Conservation (phyloP, 2,888 invertebrate species). For the Chalcis sispes region DNA sequence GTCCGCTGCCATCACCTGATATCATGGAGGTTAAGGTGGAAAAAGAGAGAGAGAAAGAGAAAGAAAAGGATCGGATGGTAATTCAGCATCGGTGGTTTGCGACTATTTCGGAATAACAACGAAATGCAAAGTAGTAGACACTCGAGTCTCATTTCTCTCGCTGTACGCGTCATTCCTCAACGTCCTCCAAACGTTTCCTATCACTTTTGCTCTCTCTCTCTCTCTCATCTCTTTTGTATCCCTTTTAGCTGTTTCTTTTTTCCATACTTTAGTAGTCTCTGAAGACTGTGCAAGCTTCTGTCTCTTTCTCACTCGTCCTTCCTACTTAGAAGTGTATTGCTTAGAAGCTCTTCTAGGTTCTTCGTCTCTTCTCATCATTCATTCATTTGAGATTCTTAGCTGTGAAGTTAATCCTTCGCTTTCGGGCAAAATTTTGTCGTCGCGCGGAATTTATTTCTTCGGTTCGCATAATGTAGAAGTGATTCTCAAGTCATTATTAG, state of each 20-base stretch:
- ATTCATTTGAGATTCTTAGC: slow-evolving; percentile 15
- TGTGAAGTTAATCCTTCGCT: slow-evolving; percentile 61
- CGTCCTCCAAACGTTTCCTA: slow-evolving; percentile 16
- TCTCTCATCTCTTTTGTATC: no score
- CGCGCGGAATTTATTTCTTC: slow-evolving; percentile 56
- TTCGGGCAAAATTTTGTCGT: slow-evolving; percentile 60
- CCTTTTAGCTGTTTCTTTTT: background rate
- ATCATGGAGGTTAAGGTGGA: slow-evolving; percentile 24
- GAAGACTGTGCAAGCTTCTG: slow-evolving; percentile 6
- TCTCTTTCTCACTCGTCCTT: no score
- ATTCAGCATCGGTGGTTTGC: slow-evolving; percentile 60
- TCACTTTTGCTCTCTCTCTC: background rate
- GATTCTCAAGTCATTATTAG: no score
- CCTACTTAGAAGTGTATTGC: slow-evolving; percentile 8
- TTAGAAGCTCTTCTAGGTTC: slow-evolving; percentile 16
- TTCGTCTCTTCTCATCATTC: background rate
- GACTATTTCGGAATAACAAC: slow-evolving; percentile 72
- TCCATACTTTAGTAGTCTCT: slow-evolving; percentile 3
- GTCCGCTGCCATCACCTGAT: slow-evolving; percentile 18
- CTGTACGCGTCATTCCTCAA: slow-evolving; percentile 30
- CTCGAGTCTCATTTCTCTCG: slow-evolving; percentile 56
- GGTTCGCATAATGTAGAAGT: slow-evolving; percentile 24
- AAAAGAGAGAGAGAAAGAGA: background rate
- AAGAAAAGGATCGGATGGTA: background rate
- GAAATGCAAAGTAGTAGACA: slow-evolving; percentile 68